phyloP scores from a whole-genome alignment of 2,888 invertebrate species.

The Zootermopsis nevadensis region DNA sequence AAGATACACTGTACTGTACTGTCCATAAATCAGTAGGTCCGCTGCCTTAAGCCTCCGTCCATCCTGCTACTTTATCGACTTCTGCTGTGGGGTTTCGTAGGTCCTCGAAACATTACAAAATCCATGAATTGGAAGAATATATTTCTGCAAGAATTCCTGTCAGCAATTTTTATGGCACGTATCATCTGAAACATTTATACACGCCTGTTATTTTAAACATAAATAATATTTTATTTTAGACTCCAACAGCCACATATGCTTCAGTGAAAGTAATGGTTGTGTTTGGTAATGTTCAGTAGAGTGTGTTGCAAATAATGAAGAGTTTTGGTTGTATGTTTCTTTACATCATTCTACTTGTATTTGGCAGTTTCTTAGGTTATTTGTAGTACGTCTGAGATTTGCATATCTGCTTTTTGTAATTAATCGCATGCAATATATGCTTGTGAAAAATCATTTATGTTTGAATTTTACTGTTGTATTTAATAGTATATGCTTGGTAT shows the following conservation, averaged over 20 bases:
- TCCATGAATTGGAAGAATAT: neutral
- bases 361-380: no score
- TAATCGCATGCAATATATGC: no score
- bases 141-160: neutral
- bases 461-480: no score
- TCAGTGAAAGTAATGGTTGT: neutral
- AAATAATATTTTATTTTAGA: neutral
- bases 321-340: neutral
- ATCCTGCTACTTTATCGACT: conserved; percentile 3
- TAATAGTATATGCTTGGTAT: no score
- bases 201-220: neutral
- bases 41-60: conserved; percentile 11
- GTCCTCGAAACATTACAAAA: conserved; percentile 8
- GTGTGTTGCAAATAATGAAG: neutral
- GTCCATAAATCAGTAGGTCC: conserved; percentile 16
- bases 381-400: no score
- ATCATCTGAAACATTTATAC: neutral
- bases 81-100: conserved; percentile 3
- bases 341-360: no score
- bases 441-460: no score
- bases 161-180: neutral
- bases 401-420: no score
- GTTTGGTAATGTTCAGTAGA: neutral
- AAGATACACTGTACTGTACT: neutral
- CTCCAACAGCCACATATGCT: neutral